These are phyloP conservation scores for Urocolius indicus DNA, from an alignment of 2,113 vertebrate genomes.

Conservation along the genomic window DNA sequence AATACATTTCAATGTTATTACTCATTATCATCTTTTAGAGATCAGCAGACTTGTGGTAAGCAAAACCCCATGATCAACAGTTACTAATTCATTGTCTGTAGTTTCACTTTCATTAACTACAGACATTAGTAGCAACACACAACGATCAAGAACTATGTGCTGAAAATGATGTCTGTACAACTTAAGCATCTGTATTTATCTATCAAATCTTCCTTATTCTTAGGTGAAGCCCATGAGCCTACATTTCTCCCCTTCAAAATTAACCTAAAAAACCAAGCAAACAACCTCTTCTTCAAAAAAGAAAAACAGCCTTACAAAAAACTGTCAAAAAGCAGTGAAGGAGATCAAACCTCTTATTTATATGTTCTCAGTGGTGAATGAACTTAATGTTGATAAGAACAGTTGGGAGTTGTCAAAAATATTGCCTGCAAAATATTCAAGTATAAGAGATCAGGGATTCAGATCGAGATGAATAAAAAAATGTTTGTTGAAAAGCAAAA, in stretches of 20 bases:
- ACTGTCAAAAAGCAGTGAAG: neutral
- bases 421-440: neutral
- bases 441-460: neutral
- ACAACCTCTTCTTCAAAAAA: no score
- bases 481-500: neutral
- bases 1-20: neutral
- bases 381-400: neutral
- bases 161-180: neutral
- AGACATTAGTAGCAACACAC: neutral
- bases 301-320: neutral
- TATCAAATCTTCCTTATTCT: neutral
- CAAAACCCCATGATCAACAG: neutral
- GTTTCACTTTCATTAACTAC: conserved; percentile 24
- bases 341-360: neutral
- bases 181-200: neutral
- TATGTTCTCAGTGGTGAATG: neutral
- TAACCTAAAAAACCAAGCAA: neutral
- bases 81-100: conserved; percentile 2
- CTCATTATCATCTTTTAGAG: neutral
- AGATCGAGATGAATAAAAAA: neutral
- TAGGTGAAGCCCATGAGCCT: neutral
- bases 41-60: neutral
- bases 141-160: neutral
- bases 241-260: neutral
- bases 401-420: neutral